A percentile compares a stretch with the other conserved stretches of the same genome.
These are phyloP conservation scores for Trissolcus basalis DNA, from an alignment of 1,140 invertebrate genomes.

Conservation along the genomic window DNA sequence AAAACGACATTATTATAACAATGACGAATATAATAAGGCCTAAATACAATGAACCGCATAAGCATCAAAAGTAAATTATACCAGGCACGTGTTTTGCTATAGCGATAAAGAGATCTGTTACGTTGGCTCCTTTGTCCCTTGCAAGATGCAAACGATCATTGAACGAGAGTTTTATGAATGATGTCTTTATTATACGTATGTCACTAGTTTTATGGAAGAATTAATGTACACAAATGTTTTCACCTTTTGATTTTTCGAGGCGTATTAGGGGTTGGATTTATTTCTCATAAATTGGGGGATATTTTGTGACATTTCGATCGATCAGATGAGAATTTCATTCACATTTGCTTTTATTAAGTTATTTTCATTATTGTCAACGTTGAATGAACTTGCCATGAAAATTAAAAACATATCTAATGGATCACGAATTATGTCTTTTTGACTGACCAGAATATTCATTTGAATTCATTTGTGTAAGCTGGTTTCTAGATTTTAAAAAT, in stretches of 20 bases:
- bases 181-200: slow-evolving; percentile 65
- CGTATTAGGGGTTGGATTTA: slow-evolving; percentile 13
- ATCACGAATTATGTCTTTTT: too few relatives aligned
- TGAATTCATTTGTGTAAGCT: too few relatives aligned
- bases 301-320: slow-evolving; percentile 15
- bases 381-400: too few relatives aligned
- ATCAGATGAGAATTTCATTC: too few relatives aligned
- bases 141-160: slow-evolving; percentile 43
- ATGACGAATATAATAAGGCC: slow-evolving; percentile 62
- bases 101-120: slow-evolving; percentile 67
- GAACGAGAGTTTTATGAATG: slow-evolving; percentile 61
- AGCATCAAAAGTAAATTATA: slow-evolving; percentile 72
- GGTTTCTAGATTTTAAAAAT: too few relatives aligned
- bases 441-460: too few relatives aligned
- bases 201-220: slow-evolving; percentile 52
- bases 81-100: slow-evolving; percentile 64
- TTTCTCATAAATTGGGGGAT: slow-evolving; percentile 27
- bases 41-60: slow-evolving; percentile 67
- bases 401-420: too few relatives aligned
- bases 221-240: slow-evolving; percentile 47
- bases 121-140: slow-evolving; percentile 59
- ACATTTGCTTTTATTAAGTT: too few relatives aligned
- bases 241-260: slow-evolving; percentile 21
- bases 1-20: slow-evolving; percentile 51
- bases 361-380: too few relatives aligned